Evolutionary conservation across 2,888 invertebrate genomes (phyloP), one percentile per base, ranked within the genome.

Genomic region (Oxycera nigricornis): DNA sequence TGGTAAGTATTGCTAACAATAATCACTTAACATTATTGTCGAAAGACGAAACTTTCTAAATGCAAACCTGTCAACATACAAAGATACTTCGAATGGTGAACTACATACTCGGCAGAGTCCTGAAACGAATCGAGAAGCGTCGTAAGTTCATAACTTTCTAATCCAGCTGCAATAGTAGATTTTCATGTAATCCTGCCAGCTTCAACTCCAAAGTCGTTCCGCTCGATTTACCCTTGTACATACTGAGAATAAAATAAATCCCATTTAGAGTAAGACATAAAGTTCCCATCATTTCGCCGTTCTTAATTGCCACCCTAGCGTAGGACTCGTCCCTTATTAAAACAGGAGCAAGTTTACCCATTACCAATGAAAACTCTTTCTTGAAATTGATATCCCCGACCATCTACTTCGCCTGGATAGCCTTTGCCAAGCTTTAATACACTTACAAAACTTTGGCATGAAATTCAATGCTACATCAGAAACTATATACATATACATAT

Each of bases 1-100:
- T 96, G 92, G 96, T 96, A 86, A 90, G 93, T 90, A 65, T 17
- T 17, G 6, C n/a, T 4, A 59, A 9, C 46, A 46, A 46, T 14
- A 14, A 17, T 6, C 35, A n/a, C 35, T 35, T 7, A 46, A 46
- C 11, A 46, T 46, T 11, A 14, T n/a, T 7, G 17, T 46, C 6
- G 17, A 46, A 46, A 46, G 11, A 46, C 46, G 24, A 24, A 59
- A 28, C n/a, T 28, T 59, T 9, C 28, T 46, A 2, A 2, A 3
- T 11, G n/a, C 17, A 46, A 46, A 46, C 14, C 46, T 50, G n/a
- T 17, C 11, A 39, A 9, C 11, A 50, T n/a, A n/a, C n/a, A 62
- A 72, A 76, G 76, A 72, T 76, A 22, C 30, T 72, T 14, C 67
- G 74, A 14, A 75, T 7, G 35, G n/a, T 70, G 26, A 70, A 28